Evolutionary conservation across 2,888 invertebrate species (phyloP), one percentile per base, ranked within the genome.

Genomic region (Limnephilus lunatus): DNA sequence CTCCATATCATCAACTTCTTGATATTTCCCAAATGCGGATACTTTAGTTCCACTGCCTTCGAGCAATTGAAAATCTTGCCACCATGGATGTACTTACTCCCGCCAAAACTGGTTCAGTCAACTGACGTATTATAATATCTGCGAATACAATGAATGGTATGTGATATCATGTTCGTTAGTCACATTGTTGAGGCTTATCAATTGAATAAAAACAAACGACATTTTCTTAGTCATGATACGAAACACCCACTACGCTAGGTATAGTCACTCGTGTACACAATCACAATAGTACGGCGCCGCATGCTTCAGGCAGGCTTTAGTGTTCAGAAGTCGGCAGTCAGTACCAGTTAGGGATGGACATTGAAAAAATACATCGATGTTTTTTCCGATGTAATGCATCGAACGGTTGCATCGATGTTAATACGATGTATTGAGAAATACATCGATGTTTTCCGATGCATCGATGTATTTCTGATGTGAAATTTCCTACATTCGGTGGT

Each of bases 201-300:
- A 82, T 82, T 82, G 30, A 82, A 82, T 82, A 82, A 82, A 31
- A 82, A 31, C 82, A 82, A 82, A 82, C 32, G 82, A 82, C 82
- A 82, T n/a, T 68, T 35, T 68, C 82, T 82, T 82, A 82, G 82
- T 82, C 82, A 82, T n/a, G 68, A 68, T 82, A 14, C 31, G 31
- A 82, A 82, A 82, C 82, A 82, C 82, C 82, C 82, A 19, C 53
- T 19, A 53, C 53, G 53, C 68, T 68, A 68, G 68, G n/a, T 68
- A n/a, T 9, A 68, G 68, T 68, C 68, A 68, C 68, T 68, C 25
- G 25, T 68, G 68, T 9, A 68, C 68, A 68, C 68, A 53, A 53
- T 53, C 53, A 53, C 53, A 68, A 68, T 68, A 68, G 68, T 68
- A 68, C 68, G 7, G 68, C 68, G 68, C 82, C 82, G 82, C 30